Evolutionary conservation across 2,888 invertebrate species (phyloP).

Genomic region (Anoplius nigerrimus): DNA sequence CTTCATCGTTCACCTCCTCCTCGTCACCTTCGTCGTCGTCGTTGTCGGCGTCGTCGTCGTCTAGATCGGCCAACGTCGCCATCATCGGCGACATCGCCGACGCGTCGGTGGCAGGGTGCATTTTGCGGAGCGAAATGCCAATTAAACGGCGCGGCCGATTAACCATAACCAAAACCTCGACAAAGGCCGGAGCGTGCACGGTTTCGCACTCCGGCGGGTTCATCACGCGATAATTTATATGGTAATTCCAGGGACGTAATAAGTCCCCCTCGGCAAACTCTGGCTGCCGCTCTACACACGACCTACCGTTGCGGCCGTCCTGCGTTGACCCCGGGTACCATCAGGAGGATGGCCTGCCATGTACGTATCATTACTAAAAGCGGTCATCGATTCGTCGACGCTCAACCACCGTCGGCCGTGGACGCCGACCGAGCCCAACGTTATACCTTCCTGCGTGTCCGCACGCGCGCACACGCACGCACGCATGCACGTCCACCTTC

Average conservation of each 20-base stretch:
- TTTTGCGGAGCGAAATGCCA: slow-evolving; percentile 60
- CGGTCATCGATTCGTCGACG: slow-evolving; percentile 59
- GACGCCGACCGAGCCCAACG: slow-evolving; percentile 28
- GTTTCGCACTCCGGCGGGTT: slow-evolving; percentile 63
- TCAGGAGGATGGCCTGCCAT: slow-evolving; percentile 53
- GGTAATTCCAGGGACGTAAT: slow-evolving; percentile 70
- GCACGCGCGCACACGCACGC: not conserved
- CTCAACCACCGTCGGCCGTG: slow-evolving; percentile 42
- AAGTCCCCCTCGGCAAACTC: slow-evolving; percentile 67
- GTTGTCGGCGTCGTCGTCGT: too few species aligned
- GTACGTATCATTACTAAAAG: slow-evolving; percentile 64
- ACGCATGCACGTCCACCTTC: too few species aligned
- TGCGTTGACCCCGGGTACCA: slow-evolving; percentile 47
- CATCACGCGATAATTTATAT: slow-evolving; percentile 72
- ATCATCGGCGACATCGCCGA: slow-evolving; percentile 13
- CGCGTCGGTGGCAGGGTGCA: slow-evolving; percentile 22
- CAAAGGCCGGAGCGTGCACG: slow-evolving; percentile 62
- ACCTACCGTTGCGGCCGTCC: slow-evolving; percentile 52
- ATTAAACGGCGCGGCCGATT: slow-evolving; percentile 65
- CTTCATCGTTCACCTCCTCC: too few species aligned
- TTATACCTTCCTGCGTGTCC: too few species aligned
- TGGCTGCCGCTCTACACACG: slow-evolving; percentile 64
- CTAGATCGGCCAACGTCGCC: too few species aligned
- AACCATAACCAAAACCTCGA: slow-evolving; percentile 69
- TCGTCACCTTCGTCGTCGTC: too few species aligned